phyloP scores from a whole-genome alignment of 2,113 vertebrate species.

The Pristiophorus japonicus region DNA sequence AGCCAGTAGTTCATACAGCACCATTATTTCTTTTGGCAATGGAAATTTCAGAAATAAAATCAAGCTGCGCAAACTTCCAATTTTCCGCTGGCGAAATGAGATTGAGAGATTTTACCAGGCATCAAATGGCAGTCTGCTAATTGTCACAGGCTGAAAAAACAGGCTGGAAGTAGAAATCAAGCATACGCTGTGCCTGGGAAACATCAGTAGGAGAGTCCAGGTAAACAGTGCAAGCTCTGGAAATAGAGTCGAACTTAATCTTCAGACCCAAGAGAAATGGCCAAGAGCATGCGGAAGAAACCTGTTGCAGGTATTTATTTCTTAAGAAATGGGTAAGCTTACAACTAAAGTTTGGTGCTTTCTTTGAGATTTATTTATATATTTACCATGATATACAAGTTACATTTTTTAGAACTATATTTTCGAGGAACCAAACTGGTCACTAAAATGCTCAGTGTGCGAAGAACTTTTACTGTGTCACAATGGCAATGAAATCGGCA shows the following conservation, averaged over 20 bases:
- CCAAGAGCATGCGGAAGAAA: background rate
- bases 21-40: background rate
- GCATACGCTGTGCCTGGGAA: background rate
- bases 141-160: constrained; percentile 5
- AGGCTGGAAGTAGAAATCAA: no score
- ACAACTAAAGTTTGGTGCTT: background rate
- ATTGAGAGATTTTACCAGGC: background rate
- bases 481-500: background rate
- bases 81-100: background rate
- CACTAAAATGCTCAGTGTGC: background rate
- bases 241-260: background rate
- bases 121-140: background rate
- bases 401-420: background rate
- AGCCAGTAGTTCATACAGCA: background rate
- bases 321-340: background rate
- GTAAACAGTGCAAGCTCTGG: background rate
- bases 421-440: background rate
- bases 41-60: background rate
- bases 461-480: background rate
- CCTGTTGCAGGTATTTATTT: background rate
- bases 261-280: background rate
- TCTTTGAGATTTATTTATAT: background rate
- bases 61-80: background rate
- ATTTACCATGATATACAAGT: background rate
- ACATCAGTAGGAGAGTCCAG: background rate